Percentiles rank a stretch among this genome's conserved stretches.
Conservation (phyloP, 30 jellyfish, hydroid and myxozoan species). For the Morbakka virulenta region DNA sequence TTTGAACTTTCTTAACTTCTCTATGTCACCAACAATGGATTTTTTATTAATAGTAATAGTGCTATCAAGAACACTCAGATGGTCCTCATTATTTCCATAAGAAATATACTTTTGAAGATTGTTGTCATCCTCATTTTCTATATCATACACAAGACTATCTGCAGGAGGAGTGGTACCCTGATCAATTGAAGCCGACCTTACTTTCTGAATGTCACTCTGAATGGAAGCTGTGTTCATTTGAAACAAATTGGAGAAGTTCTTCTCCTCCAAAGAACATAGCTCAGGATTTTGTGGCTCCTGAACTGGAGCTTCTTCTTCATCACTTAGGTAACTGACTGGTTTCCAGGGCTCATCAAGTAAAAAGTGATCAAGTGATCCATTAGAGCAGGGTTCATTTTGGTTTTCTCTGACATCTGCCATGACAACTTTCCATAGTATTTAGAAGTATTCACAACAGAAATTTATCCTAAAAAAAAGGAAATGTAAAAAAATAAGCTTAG, state of each 20-base stretch:
- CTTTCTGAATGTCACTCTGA: constrained; percentile 40
- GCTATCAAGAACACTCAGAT: constrained; percentile 57
- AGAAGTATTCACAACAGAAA: too few species aligned
- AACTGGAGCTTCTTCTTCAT: constrained; percentile 42
- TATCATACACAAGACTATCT: not conserved
- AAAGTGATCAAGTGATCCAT: constrained; percentile 45
- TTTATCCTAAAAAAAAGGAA: too few species aligned
- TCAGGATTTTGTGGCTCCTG: not conserved
- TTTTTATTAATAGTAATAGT: constrained; percentile 44
- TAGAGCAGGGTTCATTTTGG: not conserved
- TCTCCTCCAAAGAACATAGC: not conserved
- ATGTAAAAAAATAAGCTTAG: too few species aligned
- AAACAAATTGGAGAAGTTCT: constrained; percentile 27
- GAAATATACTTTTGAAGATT: constrained; percentile 35
- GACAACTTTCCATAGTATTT: not conserved
- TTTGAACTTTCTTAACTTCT: constrained; percentile 43
- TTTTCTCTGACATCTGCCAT: not conserved
- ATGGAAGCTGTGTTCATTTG: constrained; percentile 43
- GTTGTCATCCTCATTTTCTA: constrained; percentile 25
- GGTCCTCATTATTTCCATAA: constrained; percentile 56
- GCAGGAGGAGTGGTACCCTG: constrained; percentile 7
- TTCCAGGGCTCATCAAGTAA: constrained; percentile 91
- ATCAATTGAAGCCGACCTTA: constrained; percentile 23
- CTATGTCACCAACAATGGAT: constrained; percentile 48
- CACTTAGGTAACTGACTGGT: constrained; percentile 91